Evolutionary conservation across 1,140 invertebrate species (phyloP).

Genomic region (Trichonephila clavata): DNA sequence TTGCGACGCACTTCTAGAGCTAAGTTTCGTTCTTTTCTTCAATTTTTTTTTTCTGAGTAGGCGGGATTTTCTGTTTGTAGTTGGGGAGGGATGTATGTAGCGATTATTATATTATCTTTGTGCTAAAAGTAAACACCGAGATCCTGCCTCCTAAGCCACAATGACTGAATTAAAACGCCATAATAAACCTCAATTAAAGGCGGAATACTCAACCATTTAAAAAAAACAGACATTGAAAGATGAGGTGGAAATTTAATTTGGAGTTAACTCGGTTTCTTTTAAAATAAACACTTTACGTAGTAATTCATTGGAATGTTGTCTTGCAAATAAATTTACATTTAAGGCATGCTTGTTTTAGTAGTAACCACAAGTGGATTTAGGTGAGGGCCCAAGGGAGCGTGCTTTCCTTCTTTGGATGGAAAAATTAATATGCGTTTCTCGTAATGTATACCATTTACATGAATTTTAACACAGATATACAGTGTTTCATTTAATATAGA

Average conservation of each 20-base stretch:
- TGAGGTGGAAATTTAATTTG: constrained; percentile 32
- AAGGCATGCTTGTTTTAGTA: neutral
- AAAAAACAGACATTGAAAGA: constrained; percentile 54
- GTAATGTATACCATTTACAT: neutral
- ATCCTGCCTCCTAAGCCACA: constrained; percentile 33
- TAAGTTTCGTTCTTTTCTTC: neutral
- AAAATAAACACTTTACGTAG: constrained; percentile 29
- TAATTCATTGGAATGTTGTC: constrained; percentile 34
- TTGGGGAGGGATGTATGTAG: constrained; percentile 41
- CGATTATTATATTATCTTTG: constrained; percentile 74
- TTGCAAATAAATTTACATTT: constrained; percentile 10
- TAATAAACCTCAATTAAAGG: constrained; percentile 65
- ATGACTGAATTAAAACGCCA: constrained; percentile 58
- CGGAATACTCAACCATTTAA: neutral
- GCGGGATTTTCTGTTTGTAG: constrained; percentile 48
- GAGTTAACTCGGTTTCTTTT: constrained; percentile 44
- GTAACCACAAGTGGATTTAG: neutral
- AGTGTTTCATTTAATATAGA: too few relatives aligned
- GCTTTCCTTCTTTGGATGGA: neutral
- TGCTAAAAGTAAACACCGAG: constrained; percentile 64
- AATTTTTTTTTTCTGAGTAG: neutral
- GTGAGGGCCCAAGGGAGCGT: neutral
- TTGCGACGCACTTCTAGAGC: constrained; percentile 15
- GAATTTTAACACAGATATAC: too few relatives aligned
- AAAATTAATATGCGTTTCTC: too few relatives aligned